Conservation (phyloP, 2,888 invertebrate species). For the Eristalinus aeneus region DNA sequence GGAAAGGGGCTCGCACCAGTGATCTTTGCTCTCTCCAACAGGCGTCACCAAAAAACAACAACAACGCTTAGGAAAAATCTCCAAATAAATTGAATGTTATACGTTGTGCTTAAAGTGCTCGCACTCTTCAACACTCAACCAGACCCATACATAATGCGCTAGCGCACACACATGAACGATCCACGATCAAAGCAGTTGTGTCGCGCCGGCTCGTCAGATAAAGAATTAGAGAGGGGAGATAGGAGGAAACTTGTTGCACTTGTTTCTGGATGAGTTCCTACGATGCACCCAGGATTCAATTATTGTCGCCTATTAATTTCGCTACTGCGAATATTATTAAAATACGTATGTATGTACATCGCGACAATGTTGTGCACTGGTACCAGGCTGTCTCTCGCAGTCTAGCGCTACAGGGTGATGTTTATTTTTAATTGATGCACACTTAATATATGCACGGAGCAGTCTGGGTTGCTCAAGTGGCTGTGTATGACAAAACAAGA, state of each 20-base stretch:
- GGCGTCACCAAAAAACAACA: not conserved
- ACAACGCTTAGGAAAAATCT: conserved; percentile 28
- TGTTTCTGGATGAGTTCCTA: conserved; percentile 50
- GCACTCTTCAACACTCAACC: not conserved
- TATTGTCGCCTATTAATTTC: conserved; percentile 67
- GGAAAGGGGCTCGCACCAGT: not conserved
- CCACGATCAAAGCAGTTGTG: not conserved
- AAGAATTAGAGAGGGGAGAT: not conserved
- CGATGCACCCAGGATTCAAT: conserved; percentile 58
- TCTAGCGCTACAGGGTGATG: conserved; percentile 36
- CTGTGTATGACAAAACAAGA: not conserved
- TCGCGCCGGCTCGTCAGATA: not conserved
- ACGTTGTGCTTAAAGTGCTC: conserved; percentile 38
- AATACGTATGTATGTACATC: too few relatives aligned
- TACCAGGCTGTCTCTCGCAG: conserved; percentile 65
- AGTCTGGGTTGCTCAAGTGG: not conserved
- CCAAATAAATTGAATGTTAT: conserved; percentile 28
- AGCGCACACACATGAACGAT: not conserved
- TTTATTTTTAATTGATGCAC: conserved; percentile 54
- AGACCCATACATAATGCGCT: not conserved
- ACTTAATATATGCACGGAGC: not conserved
- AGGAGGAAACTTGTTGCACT: conserved; percentile 52
- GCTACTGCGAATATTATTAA: conserved; percentile 57
- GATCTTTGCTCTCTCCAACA: conserved; percentile 16
- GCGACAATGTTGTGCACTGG: conserved; percentile 27